Conservation (phyloP, 2,888 invertebrate species). For the Camponotus fellah region DNA sequence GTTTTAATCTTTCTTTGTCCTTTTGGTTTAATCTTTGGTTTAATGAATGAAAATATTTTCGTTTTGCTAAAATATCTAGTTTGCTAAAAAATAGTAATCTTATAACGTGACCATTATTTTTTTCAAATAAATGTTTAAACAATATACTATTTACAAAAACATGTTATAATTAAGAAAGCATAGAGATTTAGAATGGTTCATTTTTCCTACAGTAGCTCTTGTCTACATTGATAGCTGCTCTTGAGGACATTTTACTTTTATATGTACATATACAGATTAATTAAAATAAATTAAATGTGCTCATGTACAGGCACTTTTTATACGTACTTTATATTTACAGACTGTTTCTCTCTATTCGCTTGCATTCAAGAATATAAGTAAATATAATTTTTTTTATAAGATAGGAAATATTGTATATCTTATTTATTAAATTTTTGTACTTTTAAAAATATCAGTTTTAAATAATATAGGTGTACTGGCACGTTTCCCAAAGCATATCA, state of each 20-base stretch:
- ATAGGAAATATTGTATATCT: background rate
- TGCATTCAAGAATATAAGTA: background rate
- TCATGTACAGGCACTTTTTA: slow-evolving; percentile 34
- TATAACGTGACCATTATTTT: background rate
- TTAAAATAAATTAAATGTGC: slow-evolving; percentile 15
- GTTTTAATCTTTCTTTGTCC: background rate
- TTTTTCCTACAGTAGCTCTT: background rate
- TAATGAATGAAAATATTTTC: background rate
- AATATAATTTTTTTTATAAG: background rate
- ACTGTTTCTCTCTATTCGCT: background rate
- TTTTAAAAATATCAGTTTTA: slow-evolving; percentile 30
- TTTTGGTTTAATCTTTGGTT: background rate
- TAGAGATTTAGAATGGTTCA: background rate
- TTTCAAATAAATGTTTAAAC: slow-evolving; percentile 16
- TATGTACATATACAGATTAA: background rate
- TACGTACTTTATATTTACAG: slow-evolving; percentile 2
- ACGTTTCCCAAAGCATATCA: slow-evolving; percentile 68
- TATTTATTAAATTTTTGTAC: slow-evolving; percentile 4
- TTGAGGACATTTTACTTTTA: slow-evolving; percentile 60
- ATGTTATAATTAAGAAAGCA: background rate
- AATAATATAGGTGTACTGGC: slow-evolving; percentile 70
- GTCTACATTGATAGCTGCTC: slow-evolving; percentile 68
- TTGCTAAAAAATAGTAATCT: background rate
- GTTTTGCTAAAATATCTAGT: background rate
- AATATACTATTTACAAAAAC: background rate